phyloP scores from a whole-genome alignment of 2,113 vertebrate genomes.

The Phalacrocorax pelagicus region DNA sequence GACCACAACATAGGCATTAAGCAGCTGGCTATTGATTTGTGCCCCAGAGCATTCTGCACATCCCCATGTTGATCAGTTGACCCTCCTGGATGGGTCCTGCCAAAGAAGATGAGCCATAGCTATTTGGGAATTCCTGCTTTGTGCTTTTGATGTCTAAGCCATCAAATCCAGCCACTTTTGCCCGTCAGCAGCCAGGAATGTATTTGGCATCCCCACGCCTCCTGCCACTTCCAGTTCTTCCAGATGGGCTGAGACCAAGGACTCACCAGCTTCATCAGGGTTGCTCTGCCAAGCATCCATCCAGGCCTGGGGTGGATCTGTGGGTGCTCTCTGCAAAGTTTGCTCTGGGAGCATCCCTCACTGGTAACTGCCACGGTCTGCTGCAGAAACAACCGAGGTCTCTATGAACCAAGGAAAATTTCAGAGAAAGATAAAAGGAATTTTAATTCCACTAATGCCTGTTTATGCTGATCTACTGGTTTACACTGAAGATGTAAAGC shows the following conservation, averaged over 20 bases:
- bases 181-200: background rate
- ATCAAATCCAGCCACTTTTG: background rate
- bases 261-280: background rate
- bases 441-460: background rate
- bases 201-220: background rate
- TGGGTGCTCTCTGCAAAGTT: background rate
- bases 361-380: background rate
- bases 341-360: background rate
- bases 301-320: background rate
- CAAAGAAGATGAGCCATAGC: background rate
- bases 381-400: background rate
- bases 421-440: background rate
- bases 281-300: background rate
- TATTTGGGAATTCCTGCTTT: background rate
- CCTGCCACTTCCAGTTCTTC: background rate
- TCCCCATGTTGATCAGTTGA: accelerated
- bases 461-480: background rate
- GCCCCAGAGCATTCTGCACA: background rate
- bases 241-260: background rate
- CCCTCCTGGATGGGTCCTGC: background rate
- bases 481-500: background rate
- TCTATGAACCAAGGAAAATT: background rate
- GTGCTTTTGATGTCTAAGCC: background rate
- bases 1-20: background rate
- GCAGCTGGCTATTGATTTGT: background rate